phyloP scores from a whole-genome alignment of 1,140 invertebrate genomes.

The Steinernema feltiae region DNA sequence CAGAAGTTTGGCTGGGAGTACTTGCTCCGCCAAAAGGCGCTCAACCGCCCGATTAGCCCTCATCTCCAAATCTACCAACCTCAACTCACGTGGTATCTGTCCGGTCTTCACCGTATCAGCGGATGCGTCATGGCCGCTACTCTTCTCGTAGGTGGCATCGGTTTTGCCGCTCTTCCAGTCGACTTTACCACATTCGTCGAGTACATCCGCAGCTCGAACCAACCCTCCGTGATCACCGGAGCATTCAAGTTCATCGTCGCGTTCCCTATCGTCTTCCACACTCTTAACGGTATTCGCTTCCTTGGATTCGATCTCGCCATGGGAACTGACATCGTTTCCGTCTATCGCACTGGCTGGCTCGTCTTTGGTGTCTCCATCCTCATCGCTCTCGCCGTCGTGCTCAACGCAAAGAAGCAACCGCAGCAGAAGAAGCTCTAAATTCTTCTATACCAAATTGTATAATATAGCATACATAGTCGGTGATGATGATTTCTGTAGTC shows the following conservation, averaged over 20 bases:
- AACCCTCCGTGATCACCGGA: slow-evolving; percentile 41
- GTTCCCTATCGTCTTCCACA: slow-evolving; percentile 51
- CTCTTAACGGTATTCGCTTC: slow-evolving; percentile 50
- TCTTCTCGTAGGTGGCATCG: slow-evolving; percentile 46
- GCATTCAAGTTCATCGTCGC: slow-evolving; percentile 52
- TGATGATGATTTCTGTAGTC: slow-evolving; percentile 27
- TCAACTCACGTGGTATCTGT: slow-evolving; percentile 53
- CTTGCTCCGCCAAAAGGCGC: slow-evolving; percentile 38
- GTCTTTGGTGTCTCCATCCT: slow-evolving; percentile 44
- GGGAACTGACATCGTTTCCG: slow-evolving; percentile 44
- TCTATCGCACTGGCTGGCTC: slow-evolving; percentile 45
- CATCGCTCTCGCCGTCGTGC: slow-evolving; percentile 43
- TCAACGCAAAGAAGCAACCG: slow-evolving; percentile 34
- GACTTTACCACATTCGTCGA: slow-evolving; percentile 49
- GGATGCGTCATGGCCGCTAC: slow-evolving; percentile 54
- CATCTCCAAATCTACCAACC: slow-evolving; percentile 53
- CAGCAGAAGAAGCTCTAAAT: slow-evolving; percentile 25
- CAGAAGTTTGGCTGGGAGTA: slow-evolving; percentile 53
- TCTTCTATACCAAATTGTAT: background rate
- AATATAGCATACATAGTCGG: slow-evolving; percentile 24
- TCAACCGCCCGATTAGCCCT: slow-evolving; percentile 47
- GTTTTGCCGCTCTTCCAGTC: slow-evolving; percentile 43
- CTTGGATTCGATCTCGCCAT: slow-evolving; percentile 53
- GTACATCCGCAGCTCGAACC: slow-evolving; percentile 39
- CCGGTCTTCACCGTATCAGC: slow-evolving; percentile 49